Conservation (phyloP, 2,113 vertebrate species). For the Pterocles burchelli region DNA sequence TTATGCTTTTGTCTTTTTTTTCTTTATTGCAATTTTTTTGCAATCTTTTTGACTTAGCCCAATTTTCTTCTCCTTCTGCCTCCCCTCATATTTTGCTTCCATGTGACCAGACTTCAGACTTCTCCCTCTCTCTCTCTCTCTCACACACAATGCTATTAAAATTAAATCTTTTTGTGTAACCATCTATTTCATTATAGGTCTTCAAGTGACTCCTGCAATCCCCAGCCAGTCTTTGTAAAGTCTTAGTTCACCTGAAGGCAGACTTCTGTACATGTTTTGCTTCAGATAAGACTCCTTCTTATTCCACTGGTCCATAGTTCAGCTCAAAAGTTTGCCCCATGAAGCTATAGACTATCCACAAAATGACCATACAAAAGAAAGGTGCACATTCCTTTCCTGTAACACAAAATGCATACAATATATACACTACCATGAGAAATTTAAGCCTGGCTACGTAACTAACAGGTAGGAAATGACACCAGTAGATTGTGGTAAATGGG, state of each 20-base stretch:
- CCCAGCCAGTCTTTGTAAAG: neutral
- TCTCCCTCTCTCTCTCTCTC: neutral
- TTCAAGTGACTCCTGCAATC: neutral
- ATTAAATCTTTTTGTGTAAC: conserved; percentile 13
- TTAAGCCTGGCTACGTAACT: neutral
- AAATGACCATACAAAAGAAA: neutral
- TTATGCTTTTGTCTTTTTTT: neutral
- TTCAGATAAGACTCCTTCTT: neutral
- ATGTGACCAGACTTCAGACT: neutral
- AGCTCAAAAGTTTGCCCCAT: neutral
- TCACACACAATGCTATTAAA: neutral
- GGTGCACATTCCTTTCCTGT: rapidly evolving
- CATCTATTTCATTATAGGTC: neutral
- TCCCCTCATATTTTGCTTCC: neutral
- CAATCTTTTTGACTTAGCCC: neutral
- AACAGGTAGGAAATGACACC: neutral
- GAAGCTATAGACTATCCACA: neutral
- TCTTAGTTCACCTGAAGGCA: neutral
- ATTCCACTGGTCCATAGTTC: neutral
- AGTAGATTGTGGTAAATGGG: neutral
- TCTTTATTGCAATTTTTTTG: neutral
- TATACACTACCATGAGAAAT: neutral
- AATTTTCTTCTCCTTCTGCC: neutral
- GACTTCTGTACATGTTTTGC: neutral
- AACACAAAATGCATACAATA: neutral